Evolutionary conservation across 2,113 vertebrate genomes (phyloP), one percentile per base, ranked within the genome.

Genomic region (Ictidomys tridecemlineatus): DNA sequence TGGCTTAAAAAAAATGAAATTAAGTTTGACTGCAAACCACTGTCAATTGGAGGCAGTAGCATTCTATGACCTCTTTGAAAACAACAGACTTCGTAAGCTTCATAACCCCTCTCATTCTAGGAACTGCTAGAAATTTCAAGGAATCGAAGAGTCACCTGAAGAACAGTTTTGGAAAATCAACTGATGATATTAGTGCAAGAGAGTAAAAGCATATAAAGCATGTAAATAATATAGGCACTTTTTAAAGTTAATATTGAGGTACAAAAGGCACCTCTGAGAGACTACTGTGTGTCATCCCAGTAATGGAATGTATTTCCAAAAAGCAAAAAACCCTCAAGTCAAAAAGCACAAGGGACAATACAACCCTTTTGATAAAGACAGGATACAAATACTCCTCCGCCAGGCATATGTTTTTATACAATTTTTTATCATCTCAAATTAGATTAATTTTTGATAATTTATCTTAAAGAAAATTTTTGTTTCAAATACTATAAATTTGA

Each of bases 401-500:
- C n/a, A 93, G 1, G 67, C 24, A 92, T 70, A 94, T 70, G 63
- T 20, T 8, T 65, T 63, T 53, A 39, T 72, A 88, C 30, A 70
- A 53, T 2, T 16, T 77, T 56, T 82, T 63, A 74, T n/a, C 1
- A 10, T 45, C 39, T 93, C 22, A 65, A 70, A 28, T 30, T 5
- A 16, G 20, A 14, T 12, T 30, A 80, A 80, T 72, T 82, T 91
- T 94, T 53, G 2, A 65, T 22, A 51, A 80, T 95, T 70, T 53
- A 26, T 48, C 85, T 87, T 61, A 78, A 61, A 85, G 20, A 89
- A 45, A 45, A 83, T 14, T 39, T 39, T 88, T 67, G 9, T 74
- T 82, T 89, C n/a, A 92, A 83, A 73, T 86, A 85, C 72, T 53
- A 85, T 74, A 34, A 89, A 42, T 20, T 28, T 45, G n/a, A 85